phyloP scores from a whole-genome alignment of 2,113 vertebrate genomes.

The Procapra przewalskii region DNA sequence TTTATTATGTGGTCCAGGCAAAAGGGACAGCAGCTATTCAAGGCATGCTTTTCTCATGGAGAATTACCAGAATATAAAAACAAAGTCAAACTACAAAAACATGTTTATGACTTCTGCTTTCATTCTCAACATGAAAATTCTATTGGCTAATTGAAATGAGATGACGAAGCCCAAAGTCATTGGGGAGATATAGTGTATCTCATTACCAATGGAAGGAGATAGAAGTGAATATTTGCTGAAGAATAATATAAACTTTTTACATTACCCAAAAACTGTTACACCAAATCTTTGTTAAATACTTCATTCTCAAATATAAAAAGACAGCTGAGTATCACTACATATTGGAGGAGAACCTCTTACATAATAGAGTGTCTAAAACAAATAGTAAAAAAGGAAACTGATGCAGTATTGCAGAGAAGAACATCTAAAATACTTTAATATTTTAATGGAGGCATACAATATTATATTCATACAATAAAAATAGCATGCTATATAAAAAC shows the following conservation, averaged over 20 bases:
- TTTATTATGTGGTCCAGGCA: background rate
- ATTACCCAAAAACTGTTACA: background rate
- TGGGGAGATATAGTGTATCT: background rate
- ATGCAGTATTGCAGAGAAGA: background rate
- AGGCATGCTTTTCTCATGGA: background rate
- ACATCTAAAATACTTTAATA: background rate
- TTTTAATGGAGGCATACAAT: background rate
- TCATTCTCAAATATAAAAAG: background rate
- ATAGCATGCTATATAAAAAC: background rate
- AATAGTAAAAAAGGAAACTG: background rate
- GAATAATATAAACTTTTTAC: background rate
- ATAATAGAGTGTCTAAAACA: background rate
- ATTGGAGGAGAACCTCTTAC: background rate
- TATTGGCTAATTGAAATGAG: background rate
- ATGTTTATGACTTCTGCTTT: background rate
- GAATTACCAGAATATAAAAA: background rate
- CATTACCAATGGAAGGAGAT: background rate
- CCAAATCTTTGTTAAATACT: background rate
- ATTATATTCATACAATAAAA: background rate
- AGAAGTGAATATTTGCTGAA: conserved; percentile 2
- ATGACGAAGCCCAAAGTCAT: background rate
- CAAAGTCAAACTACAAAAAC: background rate
- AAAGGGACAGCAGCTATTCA: background rate
- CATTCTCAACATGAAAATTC: background rate
- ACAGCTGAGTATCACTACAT: background rate